Evolutionary conservation across 2,797 vertebrate genomes (phyloP).

Genomic region (Xenopus petersii): DNA sequence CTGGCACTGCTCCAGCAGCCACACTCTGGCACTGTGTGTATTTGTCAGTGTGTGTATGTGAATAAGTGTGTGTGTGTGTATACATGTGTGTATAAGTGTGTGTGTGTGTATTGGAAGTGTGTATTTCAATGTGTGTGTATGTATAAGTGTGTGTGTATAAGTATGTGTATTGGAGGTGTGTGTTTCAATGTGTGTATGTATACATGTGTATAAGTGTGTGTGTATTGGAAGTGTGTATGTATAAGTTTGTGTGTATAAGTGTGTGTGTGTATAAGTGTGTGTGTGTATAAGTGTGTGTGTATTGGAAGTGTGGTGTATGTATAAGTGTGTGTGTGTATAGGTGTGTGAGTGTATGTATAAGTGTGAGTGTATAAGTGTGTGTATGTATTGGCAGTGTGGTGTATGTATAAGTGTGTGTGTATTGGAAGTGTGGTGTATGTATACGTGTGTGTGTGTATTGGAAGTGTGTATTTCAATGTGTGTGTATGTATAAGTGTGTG

Average conservation of each 20-base stretch:
- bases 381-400: too few relatives aligned
- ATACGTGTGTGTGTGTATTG: background rate
- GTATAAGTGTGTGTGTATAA: background rate
- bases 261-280: background rate
- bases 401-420: too few relatives aligned
- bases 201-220: background rate
- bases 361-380: background rate
- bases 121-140: background rate
- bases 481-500: background rate
- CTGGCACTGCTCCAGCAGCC: too few relatives aligned
- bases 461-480: background rate
- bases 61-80: background rate
- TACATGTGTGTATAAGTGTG: background rate
- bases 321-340: background rate
- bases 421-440: background rate
- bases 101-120: background rate
- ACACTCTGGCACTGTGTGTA: too few relatives aligned
- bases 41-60: too few relatives aligned
- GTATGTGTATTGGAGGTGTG: background rate
- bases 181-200: background rate
- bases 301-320: too few relatives aligned
- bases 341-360: too few relatives aligned
- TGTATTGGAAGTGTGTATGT: background rate
- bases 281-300: too few relatives aligned
- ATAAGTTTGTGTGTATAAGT: background rate